phyloP scores from a whole-genome alignment of 2,888 invertebrate species.

The Diogma glabrata region DNA sequence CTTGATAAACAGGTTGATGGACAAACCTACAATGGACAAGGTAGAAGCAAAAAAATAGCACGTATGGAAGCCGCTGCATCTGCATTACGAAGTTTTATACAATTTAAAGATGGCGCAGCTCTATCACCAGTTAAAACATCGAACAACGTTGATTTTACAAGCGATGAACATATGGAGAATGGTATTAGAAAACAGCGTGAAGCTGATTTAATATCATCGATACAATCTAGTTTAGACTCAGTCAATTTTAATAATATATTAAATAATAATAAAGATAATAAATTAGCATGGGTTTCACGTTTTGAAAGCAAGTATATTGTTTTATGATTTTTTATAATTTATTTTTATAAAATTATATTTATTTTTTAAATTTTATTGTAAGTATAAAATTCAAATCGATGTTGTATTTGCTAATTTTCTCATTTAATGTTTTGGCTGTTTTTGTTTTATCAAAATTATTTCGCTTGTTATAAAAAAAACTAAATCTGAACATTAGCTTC shows the following conservation, averaged over 20 bases:
- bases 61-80: slow-evolving; percentile 44
- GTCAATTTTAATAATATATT: slow-evolving; percentile 6
- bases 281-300: slow-evolving; percentile 26
- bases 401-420: too few species aligned
- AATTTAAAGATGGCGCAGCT: slow-evolving; percentile 40
- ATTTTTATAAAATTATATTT: slow-evolving; percentile 18
- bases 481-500: too few species aligned
- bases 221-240: slow-evolving; percentile 10
- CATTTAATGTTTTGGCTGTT: too few species aligned
- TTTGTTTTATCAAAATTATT: too few species aligned
- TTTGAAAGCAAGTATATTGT: slow-evolving; percentile 37
- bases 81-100: slow-evolving; percentile 45
- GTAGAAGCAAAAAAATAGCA: slow-evolving; percentile 45
- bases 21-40: slow-evolving; percentile 43
- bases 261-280: slow-evolving; percentile 11
- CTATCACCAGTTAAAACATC: slow-evolving; percentile 32
- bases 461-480: too few species aligned
- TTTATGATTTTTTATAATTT: slow-evolving; percentile 22
- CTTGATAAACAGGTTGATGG: slow-evolving; percentile 43
- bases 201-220: slow-evolving; percentile 9
- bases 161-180: slow-evolving; percentile 38
- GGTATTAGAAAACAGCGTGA: slow-evolving; percentile 24
- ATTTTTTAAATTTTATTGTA: slow-evolving; percentile 20
- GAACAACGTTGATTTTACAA: slow-evolving; percentile 40
- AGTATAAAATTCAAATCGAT: too few species aligned